Percentiles rank a stretch among this genome's conserved stretches.
These are phyloP conservation scores for Bemisia tabaci DNA, from an alignment of 1,140 invertebrate genomes.

Conservation along the genomic window DNA sequence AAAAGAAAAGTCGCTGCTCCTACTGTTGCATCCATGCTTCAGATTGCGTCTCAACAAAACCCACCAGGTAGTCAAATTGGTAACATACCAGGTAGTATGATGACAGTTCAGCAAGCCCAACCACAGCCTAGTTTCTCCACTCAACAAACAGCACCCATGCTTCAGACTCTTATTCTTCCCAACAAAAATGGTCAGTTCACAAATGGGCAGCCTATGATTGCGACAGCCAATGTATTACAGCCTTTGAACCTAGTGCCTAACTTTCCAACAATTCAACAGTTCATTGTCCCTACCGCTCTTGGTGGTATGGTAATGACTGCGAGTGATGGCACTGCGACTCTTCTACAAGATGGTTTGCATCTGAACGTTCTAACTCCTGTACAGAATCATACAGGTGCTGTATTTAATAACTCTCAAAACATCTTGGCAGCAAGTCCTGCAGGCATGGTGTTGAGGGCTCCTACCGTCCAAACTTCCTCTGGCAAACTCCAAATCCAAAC, in stretches of 20 bases:
- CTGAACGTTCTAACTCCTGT: conserved; percentile 60
- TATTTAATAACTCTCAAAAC: conserved; percentile 40
- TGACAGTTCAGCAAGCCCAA: conserved; percentile 22
- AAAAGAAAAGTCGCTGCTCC: conserved; percentile 53
- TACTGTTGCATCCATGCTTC: conserved; percentile 50
- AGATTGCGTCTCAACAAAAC: too few relatives aligned
- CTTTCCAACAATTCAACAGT: conserved; percentile 64
- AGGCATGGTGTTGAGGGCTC: conserved; percentile 62
- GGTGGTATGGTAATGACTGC: conserved; percentile 58
- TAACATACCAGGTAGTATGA: conserved; percentile 14
- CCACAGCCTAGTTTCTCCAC: conserved; percentile 20
- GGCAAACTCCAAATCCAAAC: conserved; percentile 13
- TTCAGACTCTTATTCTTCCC: conserved; percentile 55
- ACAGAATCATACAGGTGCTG: conserved; percentile 38
- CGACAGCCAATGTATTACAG: conserved; percentile 47
- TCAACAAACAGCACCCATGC: conserved; percentile 20
- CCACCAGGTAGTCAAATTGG: conserved; percentile 37
- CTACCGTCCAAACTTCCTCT: conserved; percentile 24
- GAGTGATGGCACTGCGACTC: conserved; percentile 47
- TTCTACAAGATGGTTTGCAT: conserved; percentile 53
- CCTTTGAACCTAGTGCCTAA: conserved; percentile 67
- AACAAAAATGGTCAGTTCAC: conserved; percentile 40
- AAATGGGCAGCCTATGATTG: conserved; percentile 22
- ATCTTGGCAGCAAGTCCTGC: conserved; percentile 52
- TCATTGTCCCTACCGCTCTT: conserved; percentile 63